Evolutionary conservation across 2,113 vertebrate genomes (phyloP), one percentile per base, ranked within the genome.

Genomic region (Eptesicus fuscus): DNA sequence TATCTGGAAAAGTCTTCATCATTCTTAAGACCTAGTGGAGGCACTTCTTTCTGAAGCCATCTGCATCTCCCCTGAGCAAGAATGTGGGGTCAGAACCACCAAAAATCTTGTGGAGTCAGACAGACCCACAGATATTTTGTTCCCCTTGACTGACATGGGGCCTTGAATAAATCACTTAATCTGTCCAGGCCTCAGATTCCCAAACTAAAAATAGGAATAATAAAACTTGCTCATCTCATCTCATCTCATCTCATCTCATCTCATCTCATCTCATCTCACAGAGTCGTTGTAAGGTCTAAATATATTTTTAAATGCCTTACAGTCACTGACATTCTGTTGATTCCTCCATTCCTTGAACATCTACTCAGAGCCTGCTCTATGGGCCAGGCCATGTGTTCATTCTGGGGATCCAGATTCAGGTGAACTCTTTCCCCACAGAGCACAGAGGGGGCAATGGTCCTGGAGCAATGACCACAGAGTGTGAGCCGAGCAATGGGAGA

Each of bases 251-350:
- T 59, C 56, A 59, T 59, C 56, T 59, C 56, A 25, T 59, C 53
- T 56, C 53, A 56, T 56, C 53, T 51, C 51, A 51, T 18, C n/a
- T 87, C 18, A 67, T 82, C 30, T 49, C 56, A 51, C 7, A 35
- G 56, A n/a, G 30, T 32, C 63, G 37, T 30, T 59, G 37, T 86
- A 83, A 92, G 42, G 22, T 83, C 79, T 51, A 97, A 70, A 63
- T 73, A 61, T 49, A 56, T 51, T 18, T 88, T 80, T 51, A 47
- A 74, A 49, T 23, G 65, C 49, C 28, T 83, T 37, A 22, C 5
- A 51, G 22, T 25, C 56, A 11, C 4, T 2, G 56, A 40, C 13
- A 7, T 63, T 30, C 40, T 83, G 32, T 63, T 77, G 25, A 87
- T 28, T 71, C 28, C 22, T 23, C 80, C 22, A 25, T 71, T 82